Evolutionary conservation across 1,140 invertebrate genomes (phyloP), one percentile per base, ranked within the genome.

Genomic region (Holotrichia oblita): DNA sequence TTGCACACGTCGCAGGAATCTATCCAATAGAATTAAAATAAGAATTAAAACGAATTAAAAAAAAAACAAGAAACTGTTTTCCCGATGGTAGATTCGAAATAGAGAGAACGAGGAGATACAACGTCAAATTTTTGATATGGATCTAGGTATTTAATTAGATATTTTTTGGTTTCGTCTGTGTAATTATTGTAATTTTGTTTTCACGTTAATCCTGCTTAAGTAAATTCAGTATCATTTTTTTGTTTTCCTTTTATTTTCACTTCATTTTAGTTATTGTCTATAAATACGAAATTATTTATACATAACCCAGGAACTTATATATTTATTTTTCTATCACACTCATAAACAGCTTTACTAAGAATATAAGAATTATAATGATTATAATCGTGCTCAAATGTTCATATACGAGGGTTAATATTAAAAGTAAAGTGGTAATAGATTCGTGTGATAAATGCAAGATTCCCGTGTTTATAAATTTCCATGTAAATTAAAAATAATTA

Each of bases 1-100:
- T 84, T 84, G 83, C 82, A 81, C 84, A 80, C 82, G 77, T 82
- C 80, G 80, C 81, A 82, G 81, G 82, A 83, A 82, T 77, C 72
- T 81, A 80, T 80, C 76, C 81, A 81, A 4, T 80, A 81, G 48
- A 81, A 78, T 14, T 24, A 59, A 44, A 79, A 73, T 73, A 48
- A 76, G 10, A n/a, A 59, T 76, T 24, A 20, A 7, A 42, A 0
- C n/a, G 1, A 34, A 34, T 24, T 76, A 12, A 27, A 76, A 76
- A 55, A 24, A 77, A 40, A 77, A 76, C 8, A 20, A 42, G 0
- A 42, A 42, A 12, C 12, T 12, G n/a, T n/a, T 34, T 34, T 4
- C 27, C 27, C 27, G 4, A 34, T 3, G 44, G 48, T 55, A 55
- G 17, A 55, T 55, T 55, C 12, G 17, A 34, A n/a, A 34, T 34